Base-by-base conservation (phyloP, 2,113 vertebrate genomes). In the Passer montanus region DNA sequence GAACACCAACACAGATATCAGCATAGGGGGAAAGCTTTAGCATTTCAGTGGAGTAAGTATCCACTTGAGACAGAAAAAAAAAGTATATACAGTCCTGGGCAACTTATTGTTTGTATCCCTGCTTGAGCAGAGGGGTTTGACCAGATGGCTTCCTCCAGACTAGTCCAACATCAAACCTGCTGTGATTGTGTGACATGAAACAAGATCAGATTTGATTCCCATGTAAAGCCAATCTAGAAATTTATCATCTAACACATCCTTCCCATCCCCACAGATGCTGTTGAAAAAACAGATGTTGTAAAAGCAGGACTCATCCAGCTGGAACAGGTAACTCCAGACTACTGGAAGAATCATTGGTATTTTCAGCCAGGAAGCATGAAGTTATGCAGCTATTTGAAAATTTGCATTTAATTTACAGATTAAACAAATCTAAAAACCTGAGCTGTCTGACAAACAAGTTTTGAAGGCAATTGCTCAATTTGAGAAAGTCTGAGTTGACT, bases 321-420 rank as follows among this genome's bases (percentile, higher is more conserved):
- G 56, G 55, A 95, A 74, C 12, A 17, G 68, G 79, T 75, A 92
- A 86, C 55, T 93, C 79, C 76, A 94, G 59, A 88, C 63, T 89
- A 78, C 24, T 88, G 76, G 63, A 92, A 92, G 43, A 77, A 67
- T 52, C 55, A 77, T 1, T 9, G 21, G 19, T 70, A 41, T 74
- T 96, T 94, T 94, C 64, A 84, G 50, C 64, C 86, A 95, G 83
- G 59, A 94, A 92, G 60, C 39, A 89, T 60, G 27, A 89, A 95
- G 60, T 89, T 93, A 84, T 44, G 39, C 64, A 96, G 39, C 50
- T 74, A 63, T 84, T 86, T 84, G 52, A 82, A 87, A 92, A 86
- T 72, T 89, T 84, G 83, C 86, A 81, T 90, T 90, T 92, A 81
- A 89, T 84, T 94, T 55, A 78, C 83, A 92, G 68, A 90, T 90